Evolutionary conservation across 1,140 invertebrate genomes (phyloP).

Genomic region (Medauroidea extradentata): DNA sequence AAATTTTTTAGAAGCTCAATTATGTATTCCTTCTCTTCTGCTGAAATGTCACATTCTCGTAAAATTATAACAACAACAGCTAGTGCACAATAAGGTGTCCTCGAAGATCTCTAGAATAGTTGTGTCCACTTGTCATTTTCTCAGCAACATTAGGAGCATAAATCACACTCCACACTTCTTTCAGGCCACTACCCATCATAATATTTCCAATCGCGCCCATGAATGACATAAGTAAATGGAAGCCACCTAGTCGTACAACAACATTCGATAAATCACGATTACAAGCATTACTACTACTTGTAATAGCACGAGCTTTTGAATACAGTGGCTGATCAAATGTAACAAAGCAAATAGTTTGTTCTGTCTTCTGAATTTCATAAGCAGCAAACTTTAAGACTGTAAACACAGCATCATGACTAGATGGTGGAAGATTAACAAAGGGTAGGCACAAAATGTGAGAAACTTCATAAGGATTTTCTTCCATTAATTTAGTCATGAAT

Average conservation of each 20-base stretch:
- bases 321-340: constrained; percentile 39
- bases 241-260: constrained; percentile 22
- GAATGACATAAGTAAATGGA: constrained; percentile 26
- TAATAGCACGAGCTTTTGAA: constrained; percentile 28
- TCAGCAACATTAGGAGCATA: constrained; percentile 31
- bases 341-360: constrained; percentile 26
- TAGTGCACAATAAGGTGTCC: constrained; percentile 26
- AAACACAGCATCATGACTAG: constrained; percentile 24
- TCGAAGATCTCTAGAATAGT: constrained; percentile 39
- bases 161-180: constrained; percentile 30
- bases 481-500: constrained; percentile 22
- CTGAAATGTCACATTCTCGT: too few species aligned
- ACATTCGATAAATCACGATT: constrained; percentile 16
- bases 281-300: constrained; percentile 3
- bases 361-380: constrained; percentile 24
- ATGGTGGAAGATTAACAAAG: constrained; percentile 27
- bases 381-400: constrained; percentile 15
- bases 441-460: constrained; percentile 15
- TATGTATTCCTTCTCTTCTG: too few species aligned
- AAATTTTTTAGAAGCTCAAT: too few species aligned
- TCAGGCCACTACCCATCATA: constrained; percentile 41
- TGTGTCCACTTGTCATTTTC: constrained; percentile 40
- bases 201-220: constrained; percentile 32
- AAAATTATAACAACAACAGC: too few species aligned
- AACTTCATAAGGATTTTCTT: constrained; percentile 9